These are phyloP conservation scores for Cynopterus brachyotis DNA, from an alignment of 2,113 vertebrate species.

Conservation along the genomic window DNA sequence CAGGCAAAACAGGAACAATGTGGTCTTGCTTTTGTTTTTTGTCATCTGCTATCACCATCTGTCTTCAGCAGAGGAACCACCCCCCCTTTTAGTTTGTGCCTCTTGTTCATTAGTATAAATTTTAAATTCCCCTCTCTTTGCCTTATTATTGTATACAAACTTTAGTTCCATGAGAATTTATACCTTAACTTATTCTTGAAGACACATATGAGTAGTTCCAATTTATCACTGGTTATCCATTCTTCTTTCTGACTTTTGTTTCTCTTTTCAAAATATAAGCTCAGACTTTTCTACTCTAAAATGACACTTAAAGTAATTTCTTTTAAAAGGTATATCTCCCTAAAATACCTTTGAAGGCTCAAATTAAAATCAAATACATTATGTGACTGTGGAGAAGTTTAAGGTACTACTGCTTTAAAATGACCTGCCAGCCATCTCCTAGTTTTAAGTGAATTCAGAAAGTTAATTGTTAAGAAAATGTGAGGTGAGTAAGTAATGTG, in stretches of 20 bases:
- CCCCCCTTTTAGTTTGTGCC: slow-evolving; percentile 13
- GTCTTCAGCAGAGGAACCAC: slow-evolving; percentile 52
- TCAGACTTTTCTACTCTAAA: slow-evolving; percentile 15
- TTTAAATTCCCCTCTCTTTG: neutral
- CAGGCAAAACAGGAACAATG: neutral
- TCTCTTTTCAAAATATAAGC: slow-evolving; percentile 3
- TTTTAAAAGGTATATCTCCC: neutral
- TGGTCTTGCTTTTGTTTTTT: slow-evolving; percentile 2
- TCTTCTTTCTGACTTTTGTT: neutral
- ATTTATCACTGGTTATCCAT: neutral
- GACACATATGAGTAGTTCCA: neutral
- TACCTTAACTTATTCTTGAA: neutral
- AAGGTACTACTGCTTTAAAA: neutral
- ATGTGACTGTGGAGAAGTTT: neutral
- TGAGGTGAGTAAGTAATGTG: neutral
- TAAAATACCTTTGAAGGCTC: slow-evolving; percentile 21
- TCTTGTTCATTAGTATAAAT: slow-evolving; percentile 28
- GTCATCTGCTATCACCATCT: slow-evolving; percentile 52
- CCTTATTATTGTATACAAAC: slow-evolving; percentile 8
- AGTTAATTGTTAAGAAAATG: neutral
- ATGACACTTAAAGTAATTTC: slow-evolving; percentile 20
- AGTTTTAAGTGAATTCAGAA: slow-evolving; percentile 27
- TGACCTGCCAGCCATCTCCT: neutral
- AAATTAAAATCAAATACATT: slow-evolving; percentile 29
- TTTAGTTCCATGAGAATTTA: neutral